These are phyloP conservation scores for Coracias cyanogaster DNA, from an alignment of 2,797 vertebrate genomes.

Conservation along the genomic window DNA sequence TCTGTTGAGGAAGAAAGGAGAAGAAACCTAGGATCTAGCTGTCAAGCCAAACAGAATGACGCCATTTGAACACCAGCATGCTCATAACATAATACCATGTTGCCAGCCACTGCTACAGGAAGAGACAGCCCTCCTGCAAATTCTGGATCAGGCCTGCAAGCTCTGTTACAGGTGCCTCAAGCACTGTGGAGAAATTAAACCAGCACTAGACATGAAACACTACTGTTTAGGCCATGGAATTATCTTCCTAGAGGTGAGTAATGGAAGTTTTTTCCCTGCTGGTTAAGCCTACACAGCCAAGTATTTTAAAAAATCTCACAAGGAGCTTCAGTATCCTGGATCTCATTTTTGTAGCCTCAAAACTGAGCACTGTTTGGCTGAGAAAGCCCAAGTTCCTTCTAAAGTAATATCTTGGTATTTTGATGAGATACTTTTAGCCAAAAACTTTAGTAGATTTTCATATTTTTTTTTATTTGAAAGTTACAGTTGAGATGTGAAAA, in stretches of 20 bases:
- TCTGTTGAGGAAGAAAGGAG: neutral
- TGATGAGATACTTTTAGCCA: neutral
- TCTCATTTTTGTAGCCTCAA: neutral
- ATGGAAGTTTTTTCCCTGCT: neutral
- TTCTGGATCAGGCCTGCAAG: neutral
- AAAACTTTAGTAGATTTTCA: neutral
- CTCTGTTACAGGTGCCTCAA: neutral
- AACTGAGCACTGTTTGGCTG: neutral
- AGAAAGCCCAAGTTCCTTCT: neutral
- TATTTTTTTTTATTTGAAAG: neutral
- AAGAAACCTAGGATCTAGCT: neutral
- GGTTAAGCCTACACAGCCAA: neutral
- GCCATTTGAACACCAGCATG: neutral
- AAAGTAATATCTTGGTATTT: neutral
- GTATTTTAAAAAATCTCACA: neutral
- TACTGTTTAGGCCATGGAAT: neutral
- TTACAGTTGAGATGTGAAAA: neutral
- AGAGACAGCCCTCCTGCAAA: neutral
- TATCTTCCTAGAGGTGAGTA: neutral
- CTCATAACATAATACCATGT: neutral
- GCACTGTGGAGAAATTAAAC: neutral
- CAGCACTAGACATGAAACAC: neutral
- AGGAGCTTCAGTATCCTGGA: neutral
- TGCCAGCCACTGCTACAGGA: neutral
- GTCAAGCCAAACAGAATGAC: neutral